Evolutionary conservation across 2,888 invertebrate species (phyloP).

Genomic region (Drosophila incognita): DNA sequence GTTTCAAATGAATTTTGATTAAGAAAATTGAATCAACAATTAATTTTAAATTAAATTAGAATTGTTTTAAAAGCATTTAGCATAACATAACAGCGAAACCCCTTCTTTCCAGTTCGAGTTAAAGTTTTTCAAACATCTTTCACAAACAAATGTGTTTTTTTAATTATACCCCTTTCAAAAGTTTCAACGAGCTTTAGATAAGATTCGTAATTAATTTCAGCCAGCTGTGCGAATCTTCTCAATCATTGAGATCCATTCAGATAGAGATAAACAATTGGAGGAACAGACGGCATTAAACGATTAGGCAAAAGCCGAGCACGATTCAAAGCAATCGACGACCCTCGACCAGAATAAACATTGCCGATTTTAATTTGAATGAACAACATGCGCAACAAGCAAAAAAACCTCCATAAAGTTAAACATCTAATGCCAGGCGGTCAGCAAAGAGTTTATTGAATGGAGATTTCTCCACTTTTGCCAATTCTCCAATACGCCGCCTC

Average conservation of each 20-base stretch:
- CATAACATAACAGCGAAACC: not conserved
- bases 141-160: not conserved
- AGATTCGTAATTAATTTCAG: constrained; percentile 25
- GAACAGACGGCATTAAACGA: not conserved
- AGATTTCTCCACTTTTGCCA: not conserved
- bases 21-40: not conserved
- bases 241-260: constrained; percentile 32
- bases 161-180: constrained; percentile 29
- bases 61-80: not conserved
- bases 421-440: constrained; percentile 9
- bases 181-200: constrained; percentile 1
- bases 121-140: constrained; percentile 2
- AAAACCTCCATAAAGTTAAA: constrained; percentile 11
- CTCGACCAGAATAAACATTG: constrained; percentile 37
- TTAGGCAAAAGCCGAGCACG: constrained; percentile 15
- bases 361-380: constrained; percentile 41
- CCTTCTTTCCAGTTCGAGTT: not conserved
- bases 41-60: not conserved
- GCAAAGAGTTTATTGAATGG: constrained; percentile 54
- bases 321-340: constrained; percentile 7
- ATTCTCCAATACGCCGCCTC: constrained; percentile 34
- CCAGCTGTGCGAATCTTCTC: constrained; percentile 25
- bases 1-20: too few relatives aligned
- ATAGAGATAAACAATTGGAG: not conserved
- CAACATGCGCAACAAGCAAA: constrained; percentile 6